Base-by-base conservation (phyloP, 2,113 vertebrate genomes). In the Oncorhynchus keta region DNA sequence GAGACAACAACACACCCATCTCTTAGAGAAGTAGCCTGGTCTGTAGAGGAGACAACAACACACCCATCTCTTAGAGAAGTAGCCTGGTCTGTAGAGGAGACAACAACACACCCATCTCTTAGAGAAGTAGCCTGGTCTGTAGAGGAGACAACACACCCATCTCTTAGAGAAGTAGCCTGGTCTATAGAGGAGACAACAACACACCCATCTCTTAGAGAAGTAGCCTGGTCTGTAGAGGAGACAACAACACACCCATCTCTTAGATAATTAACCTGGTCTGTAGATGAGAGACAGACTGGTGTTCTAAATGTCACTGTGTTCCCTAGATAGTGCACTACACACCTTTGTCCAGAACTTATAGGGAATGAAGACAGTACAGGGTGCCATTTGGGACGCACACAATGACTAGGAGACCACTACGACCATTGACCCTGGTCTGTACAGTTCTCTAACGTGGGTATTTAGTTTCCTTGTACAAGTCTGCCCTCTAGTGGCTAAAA, bases 401-500 rank as follows among this genome's bases (percentile, higher is more conserved):
- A 9, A 9, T 45, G 39, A 45, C 39, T 45, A 45, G 49, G 49
- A 55, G 4, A 55, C 49, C 49, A 55, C 14, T 55, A 18, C 39
- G 18, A 57, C n/a, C n/a, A 16, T 24, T 62, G 59, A 0, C n/a
- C 16, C 7, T 12, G 7, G 18, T n/a, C 20, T 24, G 59, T 62
- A 20, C 20, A 2, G 14, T 20, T 70, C 8, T 30, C 16, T 18
- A 11, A 48, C 39, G 2, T 68, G 4, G 28, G 2, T 32, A 11
- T 28, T 57, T 22, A 20, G 26, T 49, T 51, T n/a, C 14, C 64
- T 13, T 59, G 30, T 45, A 32, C 26, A 57, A 12, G 22, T 5
- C 13, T n/a, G 65, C 66, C 66, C 74, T 76, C 74, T 76, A 68
- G 66, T 39, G 74, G 26, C 12, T 18, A 66, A 22, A 51, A 51